A percentile compares a stretch with the other conserved stretches of the same genome.
phyloP scores from a whole-genome alignment of 2,888 invertebrate species.

The Carpatolechia fugitivella region DNA sequence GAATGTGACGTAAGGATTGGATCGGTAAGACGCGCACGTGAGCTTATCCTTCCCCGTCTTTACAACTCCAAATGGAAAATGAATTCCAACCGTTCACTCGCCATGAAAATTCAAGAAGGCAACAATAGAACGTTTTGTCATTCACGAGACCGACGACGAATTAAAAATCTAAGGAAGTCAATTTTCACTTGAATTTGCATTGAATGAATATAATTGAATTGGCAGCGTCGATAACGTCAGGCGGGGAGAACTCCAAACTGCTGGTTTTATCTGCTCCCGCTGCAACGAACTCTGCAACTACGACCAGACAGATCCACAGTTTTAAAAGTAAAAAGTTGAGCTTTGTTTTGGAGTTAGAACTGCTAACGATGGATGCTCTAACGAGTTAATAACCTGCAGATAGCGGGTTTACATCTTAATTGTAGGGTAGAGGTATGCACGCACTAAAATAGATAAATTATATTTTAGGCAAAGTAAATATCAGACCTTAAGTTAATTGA shows the following conservation, averaged over 20 bases:
- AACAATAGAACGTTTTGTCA: constrained; percentile 13
- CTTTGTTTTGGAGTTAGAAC: too few species aligned
- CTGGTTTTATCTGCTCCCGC: constrained; percentile 14
- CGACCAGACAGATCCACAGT: too few species aligned
- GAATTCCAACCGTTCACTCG: neutral
- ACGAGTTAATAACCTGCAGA: too few species aligned
- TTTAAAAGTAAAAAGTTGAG: too few species aligned
- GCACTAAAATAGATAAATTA: too few species aligned
- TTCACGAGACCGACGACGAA: constrained; percentile 6
- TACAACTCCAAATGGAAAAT: neutral
- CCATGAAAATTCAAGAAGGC: constrained; percentile 14
- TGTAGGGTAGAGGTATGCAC: too few species aligned
- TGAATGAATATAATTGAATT: constrained; percentile 42
- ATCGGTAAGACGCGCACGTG: constrained; percentile 23
- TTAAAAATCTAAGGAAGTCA: constrained; percentile 22
- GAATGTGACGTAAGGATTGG: constrained; percentile 25
- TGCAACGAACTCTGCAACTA: too few species aligned
- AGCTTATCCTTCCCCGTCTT: neutral
- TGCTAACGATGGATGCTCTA: too few species aligned
- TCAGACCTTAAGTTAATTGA: too few species aligned
- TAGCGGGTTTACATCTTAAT: too few species aligned
- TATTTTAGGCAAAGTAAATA: too few species aligned
- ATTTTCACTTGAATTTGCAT: constrained; percentile 40
- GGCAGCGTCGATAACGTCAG: constrained; percentile 29
- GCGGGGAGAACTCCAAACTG: constrained; percentile 21